Base-by-base conservation (phyloP, 1,140 invertebrate genomes). In the Drosophila elegans region DNA sequence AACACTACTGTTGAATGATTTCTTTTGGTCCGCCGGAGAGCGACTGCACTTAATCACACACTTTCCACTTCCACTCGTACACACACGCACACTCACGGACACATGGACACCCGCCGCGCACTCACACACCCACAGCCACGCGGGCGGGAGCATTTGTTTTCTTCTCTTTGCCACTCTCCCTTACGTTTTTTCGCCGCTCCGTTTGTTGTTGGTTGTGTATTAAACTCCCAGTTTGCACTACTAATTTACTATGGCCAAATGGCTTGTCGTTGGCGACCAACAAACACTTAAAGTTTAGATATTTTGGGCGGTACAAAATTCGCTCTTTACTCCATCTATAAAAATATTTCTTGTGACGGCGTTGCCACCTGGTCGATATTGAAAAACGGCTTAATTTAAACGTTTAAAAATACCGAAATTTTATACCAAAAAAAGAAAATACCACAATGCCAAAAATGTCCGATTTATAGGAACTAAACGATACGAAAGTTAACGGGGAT, bases 1-100 rank as follows among this genome's bases (percentile, higher is more conserved):
- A 83, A 79, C 75, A 83, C 72, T 83, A 75, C 54, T 60, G 38
- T 54, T 72, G 39, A 77, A 76, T 76, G 72, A 60, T 74, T 83
- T 74, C 79, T 45, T 11, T 29, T 36, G 32, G 32, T 38, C 11
- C 21, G 44, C 44, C 52, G 52, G 68, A 57, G 38, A 56, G 46
- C 53, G 67, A 78, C 64, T 71, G 57, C 76, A 80, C 62, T 84
- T 80, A 84, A 80, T 85, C 81, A 80, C 45, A 82, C 79, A 81
- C 75, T 81, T 81, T 81, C 68, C 78, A 81, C 53, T 54, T 52
- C 53, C 57, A 71, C 42, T 44, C 42, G 16, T 46, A 46, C 48
- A 51, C n/a, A n/a, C 29, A 3, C 27, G 29, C 48, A 46, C 53
- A 56, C 63, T 32, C 29, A 32, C 29, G 29, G 6, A 34, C 46